Base-by-base conservation (phyloP, 2,888 invertebrate species). In the Ischnura elegans region DNA sequence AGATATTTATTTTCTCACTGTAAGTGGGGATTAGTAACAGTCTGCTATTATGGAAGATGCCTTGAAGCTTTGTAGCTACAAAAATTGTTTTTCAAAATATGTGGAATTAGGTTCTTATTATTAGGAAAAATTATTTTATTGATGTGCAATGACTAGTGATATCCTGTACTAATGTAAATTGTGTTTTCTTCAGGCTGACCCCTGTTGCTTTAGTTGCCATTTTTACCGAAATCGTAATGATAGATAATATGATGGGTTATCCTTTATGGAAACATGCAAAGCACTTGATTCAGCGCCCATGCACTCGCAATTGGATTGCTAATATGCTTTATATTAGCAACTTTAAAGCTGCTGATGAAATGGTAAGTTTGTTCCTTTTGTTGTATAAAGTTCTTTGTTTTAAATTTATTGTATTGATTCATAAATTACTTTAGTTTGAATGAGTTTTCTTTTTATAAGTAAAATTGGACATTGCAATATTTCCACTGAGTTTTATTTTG, bases 291-390 rank as follows among this genome's bases (percentile, higher is more conserved):
- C 76, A 76, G 13, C 76, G 76, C 2, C 76, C 76, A 36, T 76
- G 76, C 76, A 36, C 36, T 76, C 29, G 36, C 29, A 76, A 76
- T 76, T 76, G 76, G 76, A 36, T 36, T 1, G 10, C 36, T 2
- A 76, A 76, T n/a, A 36, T 76, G 2, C 36, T 76, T 8, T 76
- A 76, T 76, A 13, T 76, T 8, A 76, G 76, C 36, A 76, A 76
- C 76, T 76, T 76, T 76, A 16, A 76, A 76, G 13, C 29, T 36
- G 76, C 36, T 29, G 76, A 76, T 76, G 76, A 76, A 13, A 76
- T 76, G 76, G 76, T 76, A 25, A 76, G 76, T 36, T n/a, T 66
- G 47, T 47, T 47, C n/a, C n/a, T n/a, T n/a, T n/a, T n/a, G n/a
- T n/a, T n/a, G n/a, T n/a, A n/a, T n/a, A n/a, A n/a, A n/a, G n/a